Conservation (phyloP, 2,113 vertebrate species). For the pig (Sus scrofa) region DNA sequence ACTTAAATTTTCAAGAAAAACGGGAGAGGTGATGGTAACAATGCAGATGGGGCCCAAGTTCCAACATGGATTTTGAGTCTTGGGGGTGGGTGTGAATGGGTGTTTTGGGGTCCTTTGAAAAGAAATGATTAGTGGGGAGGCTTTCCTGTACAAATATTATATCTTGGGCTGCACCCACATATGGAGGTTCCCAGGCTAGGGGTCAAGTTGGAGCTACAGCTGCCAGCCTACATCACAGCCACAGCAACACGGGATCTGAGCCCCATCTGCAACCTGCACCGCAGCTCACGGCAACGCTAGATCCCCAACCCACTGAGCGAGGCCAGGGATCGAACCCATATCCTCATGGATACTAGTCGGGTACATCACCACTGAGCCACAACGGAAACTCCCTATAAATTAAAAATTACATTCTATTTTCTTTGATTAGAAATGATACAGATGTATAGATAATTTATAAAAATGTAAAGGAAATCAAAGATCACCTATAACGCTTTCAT, state of each 20-base stretch:
- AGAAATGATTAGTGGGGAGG: neutral
- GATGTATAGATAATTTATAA: neutral
- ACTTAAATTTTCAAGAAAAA: neutral
- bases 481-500: neutral
- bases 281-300: too few species aligned
- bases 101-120: neutral
- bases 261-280: too few species aligned
- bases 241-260: too few species aligned
- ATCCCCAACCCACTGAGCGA: too few species aligned
- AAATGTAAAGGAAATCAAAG: conserved; percentile 9
- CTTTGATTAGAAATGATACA: neutral
- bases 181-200: too few species aligned
- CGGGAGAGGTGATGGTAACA: neutral
- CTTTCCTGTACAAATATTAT: neutral
- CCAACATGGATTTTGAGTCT: neutral
- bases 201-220: too few species aligned
- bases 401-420: neutral
- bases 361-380: too few species aligned
- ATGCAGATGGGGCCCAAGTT: neutral
- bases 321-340: too few species aligned
- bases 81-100: neutral
- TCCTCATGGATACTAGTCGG: too few species aligned
- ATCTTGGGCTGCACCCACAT: too few species aligned
- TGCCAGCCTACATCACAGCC: too few species aligned
- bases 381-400: neutral